Evolutionary conservation across 1,140 invertebrate species (phyloP), one percentile per base, ranked within the genome.

Genomic region (Euwallacea similis): DNA sequence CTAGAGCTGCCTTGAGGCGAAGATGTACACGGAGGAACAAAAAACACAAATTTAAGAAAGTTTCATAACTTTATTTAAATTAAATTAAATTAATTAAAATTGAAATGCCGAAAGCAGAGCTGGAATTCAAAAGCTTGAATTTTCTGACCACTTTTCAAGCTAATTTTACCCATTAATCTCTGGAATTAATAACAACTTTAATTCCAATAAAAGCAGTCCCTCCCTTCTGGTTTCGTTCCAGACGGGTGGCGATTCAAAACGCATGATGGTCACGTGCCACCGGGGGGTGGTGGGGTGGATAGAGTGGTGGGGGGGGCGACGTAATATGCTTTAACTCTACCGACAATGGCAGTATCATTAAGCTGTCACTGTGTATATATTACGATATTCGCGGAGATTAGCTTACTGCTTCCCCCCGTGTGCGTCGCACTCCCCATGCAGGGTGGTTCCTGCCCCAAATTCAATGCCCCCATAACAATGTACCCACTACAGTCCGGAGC

Each of bases 171-270:
- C 21, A 33, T 33, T 33, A 33, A 33, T 33, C 21, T 33, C 21
- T 33, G 21, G 21, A 33, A 33, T 33, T 33, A 33, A 33, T 33
- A 33, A 33, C 21, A 33, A 33, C 21, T 33, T 33, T 33, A 33
- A 33, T 33, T 33, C 46, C 9, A 50, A 50, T 13, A 50, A 13
- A 50, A 50, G 13, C 46, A 50, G 54, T 16, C 7, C 61, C 61
- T 16, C 61, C 43, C 61, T 16, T 63, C n/a, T 47, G 6, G 43
- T 63, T 63, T 13, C 42, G 61, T 46, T 33, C 13, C 44, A 63
- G 21, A 13, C 61, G 61, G 61, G 61, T 63, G 43, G 61, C 47
- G 16, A 63, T 63, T 63, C 47, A 63, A 63, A 63, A 63, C 44
- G 46, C 61, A 63, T 63, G 42, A 15, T 33, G 61, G 61, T 63